These are phyloP conservation scores for Escarpia spicata DNA, from an alignment of 2,888 invertebrate species.

Conservation along the genomic window DNA sequence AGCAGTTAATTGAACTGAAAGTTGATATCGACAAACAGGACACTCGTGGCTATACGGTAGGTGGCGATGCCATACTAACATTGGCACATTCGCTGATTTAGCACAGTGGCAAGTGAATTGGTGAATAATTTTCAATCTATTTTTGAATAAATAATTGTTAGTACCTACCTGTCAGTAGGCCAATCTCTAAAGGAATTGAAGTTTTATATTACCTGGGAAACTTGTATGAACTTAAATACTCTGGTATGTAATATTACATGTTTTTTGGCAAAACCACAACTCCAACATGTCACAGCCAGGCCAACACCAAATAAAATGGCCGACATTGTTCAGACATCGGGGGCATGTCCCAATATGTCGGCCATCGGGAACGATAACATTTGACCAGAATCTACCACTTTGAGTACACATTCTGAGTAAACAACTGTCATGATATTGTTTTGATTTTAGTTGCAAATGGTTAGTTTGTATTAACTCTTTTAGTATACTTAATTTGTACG, in stretches of 20 bases:
- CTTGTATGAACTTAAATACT: neutral
- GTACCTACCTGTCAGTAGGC: neutral
- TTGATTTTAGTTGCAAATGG: no score
- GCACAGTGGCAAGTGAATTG: neutral
- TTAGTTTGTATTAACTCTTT: no score
- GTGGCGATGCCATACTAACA: slow-evolving; percentile 27
- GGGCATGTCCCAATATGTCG: no score
- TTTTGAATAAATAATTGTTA: neutral
- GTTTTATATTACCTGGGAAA: neutral
- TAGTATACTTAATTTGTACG: no score
- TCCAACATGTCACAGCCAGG: no score
- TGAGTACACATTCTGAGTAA: no score
- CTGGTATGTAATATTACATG: neutral
- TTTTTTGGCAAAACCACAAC: neutral
- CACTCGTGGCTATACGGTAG: slow-evolving; percentile 64
- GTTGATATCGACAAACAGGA: slow-evolving; percentile 64
- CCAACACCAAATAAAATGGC: no score
- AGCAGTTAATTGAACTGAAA: slow-evolving; percentile 56
- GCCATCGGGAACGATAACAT: no score
- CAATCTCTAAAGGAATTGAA: neutral
- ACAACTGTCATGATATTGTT: no score
- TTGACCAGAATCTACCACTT: no score
- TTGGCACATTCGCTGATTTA: neutral
- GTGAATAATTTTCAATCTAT: neutral
- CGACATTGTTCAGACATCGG: no score